phyloP scores from a whole-genome alignment of 2,888 invertebrate species.

The Entomobrya multifasciata region DNA sequence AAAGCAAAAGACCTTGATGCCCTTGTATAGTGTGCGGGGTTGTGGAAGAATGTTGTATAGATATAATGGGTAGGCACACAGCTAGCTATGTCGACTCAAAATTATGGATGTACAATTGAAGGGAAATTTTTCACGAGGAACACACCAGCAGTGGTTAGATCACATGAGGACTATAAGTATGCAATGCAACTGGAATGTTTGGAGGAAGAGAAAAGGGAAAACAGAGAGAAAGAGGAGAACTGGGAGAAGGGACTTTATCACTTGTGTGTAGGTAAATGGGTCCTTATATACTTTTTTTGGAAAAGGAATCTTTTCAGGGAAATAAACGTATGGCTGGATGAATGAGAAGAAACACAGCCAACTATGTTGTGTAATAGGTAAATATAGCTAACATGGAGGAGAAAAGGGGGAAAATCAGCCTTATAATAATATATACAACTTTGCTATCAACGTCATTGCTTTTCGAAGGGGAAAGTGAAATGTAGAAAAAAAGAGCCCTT shows the following conservation, averaged over 20 bases:
- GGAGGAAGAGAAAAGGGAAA: neutral
- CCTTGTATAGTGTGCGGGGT: slow-evolving; percentile 16
- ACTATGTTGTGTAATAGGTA: neutral
- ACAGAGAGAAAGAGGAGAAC: slow-evolving; percentile 7
- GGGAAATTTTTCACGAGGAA: no score
- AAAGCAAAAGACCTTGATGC: slow-evolving; percentile 55
- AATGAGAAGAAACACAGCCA: no score
- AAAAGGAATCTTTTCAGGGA: no score
- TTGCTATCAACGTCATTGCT: neutral
- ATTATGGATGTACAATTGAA: neutral
- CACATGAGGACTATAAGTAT: slow-evolving; percentile 24
- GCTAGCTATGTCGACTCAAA: no score
- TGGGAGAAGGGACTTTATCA: slow-evolving; percentile 7
- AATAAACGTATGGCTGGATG: no score
- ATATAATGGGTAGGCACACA: neutral
- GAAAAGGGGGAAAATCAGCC: neutral
- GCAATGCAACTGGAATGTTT: slow-evolving; percentile 32
- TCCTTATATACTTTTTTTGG: neutral
- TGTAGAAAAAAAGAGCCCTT: neutral
- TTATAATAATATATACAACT: neutral
- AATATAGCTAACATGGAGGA: neutral
- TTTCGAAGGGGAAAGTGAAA: slow-evolving; percentile 22
- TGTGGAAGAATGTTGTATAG: neutral
- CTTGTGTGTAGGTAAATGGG: slow-evolving; percentile 4
- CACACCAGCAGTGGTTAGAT: neutral